Evolutionary conservation across 1,140 invertebrate genomes (phyloP).

Genomic region (Aphidius ervi): DNA sequence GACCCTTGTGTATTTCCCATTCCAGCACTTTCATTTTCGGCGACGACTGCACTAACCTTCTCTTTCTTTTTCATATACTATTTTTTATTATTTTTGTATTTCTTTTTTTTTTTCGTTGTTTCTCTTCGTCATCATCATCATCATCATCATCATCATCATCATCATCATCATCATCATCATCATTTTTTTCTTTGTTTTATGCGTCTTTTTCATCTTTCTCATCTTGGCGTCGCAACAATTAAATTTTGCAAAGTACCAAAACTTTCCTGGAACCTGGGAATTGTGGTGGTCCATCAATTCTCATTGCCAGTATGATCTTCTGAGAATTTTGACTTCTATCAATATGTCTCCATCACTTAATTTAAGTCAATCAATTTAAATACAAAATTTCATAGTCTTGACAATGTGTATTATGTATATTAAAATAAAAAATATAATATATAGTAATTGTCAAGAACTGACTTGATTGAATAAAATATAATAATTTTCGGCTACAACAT

Average conservation of each 20-base stretch:
- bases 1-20: conserved; percentile 27
- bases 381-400: too few relatives aligned
- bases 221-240: conserved; percentile 9
- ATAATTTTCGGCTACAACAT: too few relatives aligned
- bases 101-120: background rate
- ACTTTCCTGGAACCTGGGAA: conserved; percentile 16
- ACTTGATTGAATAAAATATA: too few relatives aligned
- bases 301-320: conserved; percentile 1
- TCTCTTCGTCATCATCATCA: background rate
- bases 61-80: background rate
- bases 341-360: conserved; percentile 5
- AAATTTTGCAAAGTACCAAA: conserved; percentile 9
- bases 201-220: background rate
- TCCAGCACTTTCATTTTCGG: conserved; percentile 21
- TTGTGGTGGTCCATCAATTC: conserved; percentile 10
- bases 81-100: background rate
- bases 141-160: background rate
- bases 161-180: background rate
- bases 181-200: too few relatives aligned
- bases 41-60: conserved; percentile 17
- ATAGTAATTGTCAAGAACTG: too few relatives aligned
- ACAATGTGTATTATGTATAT: too few relatives aligned
- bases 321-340: background rate
- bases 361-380: too few relatives aligned
- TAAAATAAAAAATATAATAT: too few relatives aligned